Base-by-base conservation (phyloP, 2,797 vertebrate genomes). In the Sebastes aleutianus region DNA sequence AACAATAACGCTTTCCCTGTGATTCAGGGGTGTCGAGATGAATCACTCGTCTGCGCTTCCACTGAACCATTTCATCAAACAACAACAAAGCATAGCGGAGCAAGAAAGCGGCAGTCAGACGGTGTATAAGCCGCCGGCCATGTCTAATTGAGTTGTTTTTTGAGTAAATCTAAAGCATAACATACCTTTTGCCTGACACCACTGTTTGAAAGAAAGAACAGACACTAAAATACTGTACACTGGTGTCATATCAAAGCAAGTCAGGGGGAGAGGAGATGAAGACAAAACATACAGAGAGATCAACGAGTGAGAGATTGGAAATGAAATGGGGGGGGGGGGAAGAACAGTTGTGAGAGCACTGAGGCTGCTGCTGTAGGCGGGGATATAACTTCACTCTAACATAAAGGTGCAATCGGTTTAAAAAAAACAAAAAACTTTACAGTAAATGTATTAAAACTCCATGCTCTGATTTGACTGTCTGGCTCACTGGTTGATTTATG, bases 41-140 rank as follows among this genome's bases (percentile, higher is more conserved):
- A 94, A 90, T 90, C 88, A 87, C 62, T 75, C 50, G 13, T 86
- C 85, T 89, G 74, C 43, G 82, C 86, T 80, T 85, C 85, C 86
- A 85, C 77, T 80, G 85, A 89, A 90, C 47, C 81, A 59, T 89
- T 79, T 92, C 84, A 90, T 94, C 89, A 94, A 89, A 93, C 73
- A 72, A 78, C 85, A 87, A 82, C 87, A 90, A 86, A 91, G 88
- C 83, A 54, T 6, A 75, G 80, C 73, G 5, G 77, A 76, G 89
- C 70, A 76, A 65, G 62, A 87, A 87, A 53, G 86, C 85, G 34
- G 84, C 84, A 78, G 83, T 77, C 64, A 89, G 83, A 84, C 65
- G 43, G 68, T 12, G 72, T 63, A 68, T 32, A 67, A 85, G 90
- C 89, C 87, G 65, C n/a, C 20, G 80, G 92, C 82, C 84, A 75